Evolutionary conservation across 2,888 invertebrate species (phyloP), one percentile per base, ranked within the genome.

Genomic region (Syrphus vitripennis): DNA sequence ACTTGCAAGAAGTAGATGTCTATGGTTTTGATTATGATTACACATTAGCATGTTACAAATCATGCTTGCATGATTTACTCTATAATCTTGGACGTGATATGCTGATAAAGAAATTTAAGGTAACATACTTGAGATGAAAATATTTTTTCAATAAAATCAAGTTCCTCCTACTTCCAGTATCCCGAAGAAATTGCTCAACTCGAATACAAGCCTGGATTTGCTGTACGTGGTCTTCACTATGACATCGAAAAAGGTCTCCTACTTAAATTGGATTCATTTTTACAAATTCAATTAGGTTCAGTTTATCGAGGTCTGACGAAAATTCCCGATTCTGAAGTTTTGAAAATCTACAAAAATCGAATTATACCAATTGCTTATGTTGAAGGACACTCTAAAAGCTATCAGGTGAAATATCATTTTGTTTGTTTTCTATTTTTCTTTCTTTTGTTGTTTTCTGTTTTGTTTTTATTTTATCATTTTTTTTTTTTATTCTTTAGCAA

Each of bases 21-120:
- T 98, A 98, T 93, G 98, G 99, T 50, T 99, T 99, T 93, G 99
- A 99, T 93, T 99, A 99, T 93, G 99, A 99, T 92, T 99, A 99
- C 92, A 99, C 99, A 0, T 92, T 99, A 89, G 99, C 99, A 1
- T 97, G 97, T 89, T 99, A 99, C 92, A 98, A 97, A 90, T 96
- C 97, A 10, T 95, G 96, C 21, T 93, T 99, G 91, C 97, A 98
- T 91, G 95, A 96, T 91, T 94, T 99, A 59, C 94, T 99, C 19
- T 99, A 98, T 91, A 96, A 97, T 91, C 94, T 98, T 87, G 98
- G 98, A 0, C 95, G 97, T 88, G 96, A 98, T 90, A 95, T 95
- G 91, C 94, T 99, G 1, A 95, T 99, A 87, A 95, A 96, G 90
- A 96, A 97, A 90, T 96, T 96, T 91, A 98, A 97, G 95, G 98